phyloP scores from a whole-genome alignment of 2,888 invertebrate species.

The Elysia crispata region DNA sequence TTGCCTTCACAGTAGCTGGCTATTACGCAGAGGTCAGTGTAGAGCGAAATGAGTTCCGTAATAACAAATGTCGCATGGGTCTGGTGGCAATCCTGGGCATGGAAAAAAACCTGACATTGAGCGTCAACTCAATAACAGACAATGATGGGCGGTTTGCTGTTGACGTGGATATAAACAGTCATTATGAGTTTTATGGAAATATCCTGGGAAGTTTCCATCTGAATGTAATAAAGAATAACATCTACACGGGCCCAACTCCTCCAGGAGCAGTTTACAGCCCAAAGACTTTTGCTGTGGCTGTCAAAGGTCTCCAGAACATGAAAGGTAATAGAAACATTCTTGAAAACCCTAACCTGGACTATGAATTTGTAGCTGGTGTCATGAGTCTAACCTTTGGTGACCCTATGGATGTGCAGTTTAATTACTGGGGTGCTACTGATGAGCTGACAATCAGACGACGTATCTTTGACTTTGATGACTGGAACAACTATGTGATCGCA shows the following conservation, averaged over 20 bases:
- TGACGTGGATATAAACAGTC: slow-evolving; percentile 92
- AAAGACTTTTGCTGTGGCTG: slow-evolving; percentile 86
- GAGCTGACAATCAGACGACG: slow-evolving; percentile 86
- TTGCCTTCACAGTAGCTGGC: slow-evolving; percentile 91
- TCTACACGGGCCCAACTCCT: slow-evolving; percentile 50
- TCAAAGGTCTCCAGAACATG: slow-evolving; percentile 96
- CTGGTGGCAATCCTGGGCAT: slow-evolving; percentile 85
- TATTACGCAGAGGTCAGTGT: slow-evolving; percentile 95
- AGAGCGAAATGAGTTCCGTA: slow-evolving; percentile 88
- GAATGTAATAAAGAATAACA: slow-evolving; percentile 68
- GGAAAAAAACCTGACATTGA: slow-evolving; percentile 95
- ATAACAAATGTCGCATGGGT: slow-evolving; percentile 85
- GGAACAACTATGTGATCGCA: slow-evolving; percentile 98
- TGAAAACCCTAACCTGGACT: slow-evolving; percentile 82
- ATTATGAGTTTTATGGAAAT: slow-evolving; percentile 88
- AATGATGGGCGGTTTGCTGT: slow-evolving; percentile 91
- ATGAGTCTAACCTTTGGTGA: slow-evolving; percentile 91
- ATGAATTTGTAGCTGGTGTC: slow-evolving; percentile 92
- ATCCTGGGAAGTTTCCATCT: slow-evolving; percentile 83
- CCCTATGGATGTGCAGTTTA: slow-evolving; percentile 90
- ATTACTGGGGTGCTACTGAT: slow-evolving; percentile 95
- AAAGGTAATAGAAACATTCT: slow-evolving; percentile 93
- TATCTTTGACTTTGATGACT: slow-evolving; percentile 99
- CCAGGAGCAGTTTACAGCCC: slow-evolving; percentile 63
- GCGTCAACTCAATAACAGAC: slow-evolving; percentile 86